Percentiles rank a stretch among this genome's conserved stretches.
Evolutionary conservation across 2,888 invertebrate genomes (phyloP).

Genomic region (Peribatodes rhomboidaria): DNA sequence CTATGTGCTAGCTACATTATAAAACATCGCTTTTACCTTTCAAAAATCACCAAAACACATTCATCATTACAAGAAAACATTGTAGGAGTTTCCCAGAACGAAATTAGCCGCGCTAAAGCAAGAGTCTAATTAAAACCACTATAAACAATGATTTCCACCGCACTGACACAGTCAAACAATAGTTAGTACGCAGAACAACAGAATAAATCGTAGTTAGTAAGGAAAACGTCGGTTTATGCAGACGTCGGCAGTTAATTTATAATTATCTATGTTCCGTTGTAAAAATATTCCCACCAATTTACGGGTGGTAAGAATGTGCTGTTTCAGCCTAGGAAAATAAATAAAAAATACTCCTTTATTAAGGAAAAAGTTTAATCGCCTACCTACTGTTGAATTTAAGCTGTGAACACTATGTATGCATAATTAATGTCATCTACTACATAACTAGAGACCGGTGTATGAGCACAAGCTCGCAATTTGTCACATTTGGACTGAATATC

Average conservation of each 20-base stretch:
- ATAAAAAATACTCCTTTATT: neutral
- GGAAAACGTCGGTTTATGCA: neutral
- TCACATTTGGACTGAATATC: too few relatives aligned
- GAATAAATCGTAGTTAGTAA: neutral
- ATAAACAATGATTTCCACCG: conserved; percentile 17
- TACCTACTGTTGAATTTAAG: too few relatives aligned
- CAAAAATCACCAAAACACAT: conserved; percentile 18
- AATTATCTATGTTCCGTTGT: conserved; percentile 17
- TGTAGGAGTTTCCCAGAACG: conserved; percentile 22
- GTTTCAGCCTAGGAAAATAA: neutral
- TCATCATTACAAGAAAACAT: conserved; percentile 20
- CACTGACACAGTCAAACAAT: neutral
- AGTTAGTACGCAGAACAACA: neutral
- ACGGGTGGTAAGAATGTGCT: conserved; percentile 32
- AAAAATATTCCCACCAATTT: conserved; percentile 32
- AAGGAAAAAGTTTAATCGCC: too few relatives aligned
- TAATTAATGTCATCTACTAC: too few relatives aligned
- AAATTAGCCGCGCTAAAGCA: conserved; percentile 22
- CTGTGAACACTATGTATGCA: too few relatives aligned
- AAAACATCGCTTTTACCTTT: neutral
- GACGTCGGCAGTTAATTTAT: conserved; percentile 14
- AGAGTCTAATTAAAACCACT: conserved; percentile 23
- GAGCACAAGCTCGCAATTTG: too few relatives aligned
- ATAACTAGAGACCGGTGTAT: too few relatives aligned
- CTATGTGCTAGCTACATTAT: neutral